Evolutionary conservation across 2,797 vertebrate genomes (phyloP).

Genomic region (Merluccius polli): DNA sequence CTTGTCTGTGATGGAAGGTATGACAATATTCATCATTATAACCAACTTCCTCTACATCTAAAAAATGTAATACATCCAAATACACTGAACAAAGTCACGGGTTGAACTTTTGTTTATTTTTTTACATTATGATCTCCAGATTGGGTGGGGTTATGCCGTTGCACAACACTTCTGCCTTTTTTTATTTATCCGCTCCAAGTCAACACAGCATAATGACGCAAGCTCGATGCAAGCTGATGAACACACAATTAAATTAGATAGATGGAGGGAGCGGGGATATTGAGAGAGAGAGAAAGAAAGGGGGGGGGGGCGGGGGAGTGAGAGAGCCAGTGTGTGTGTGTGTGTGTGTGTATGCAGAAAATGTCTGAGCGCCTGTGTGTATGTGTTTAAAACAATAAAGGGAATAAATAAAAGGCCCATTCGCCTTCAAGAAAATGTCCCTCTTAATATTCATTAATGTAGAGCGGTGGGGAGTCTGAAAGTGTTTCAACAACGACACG

Average conservation of each 20-base stretch:
- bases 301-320: not conserved
- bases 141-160: constrained; percentile 21
- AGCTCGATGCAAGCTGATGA: constrained; percentile 38
- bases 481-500: constrained; percentile 48
- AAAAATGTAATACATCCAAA: not conserved
- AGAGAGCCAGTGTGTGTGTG: not conserved
- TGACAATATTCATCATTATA: not conserved
- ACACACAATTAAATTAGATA: constrained; percentile 33
- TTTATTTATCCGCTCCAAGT: constrained; percentile 32
- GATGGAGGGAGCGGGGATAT: constrained; percentile 9
- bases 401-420: constrained; percentile 61
- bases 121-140: not conserved
- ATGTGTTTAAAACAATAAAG: constrained; percentile 60
- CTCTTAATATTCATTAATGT: constrained; percentile 68
- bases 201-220: constrained; percentile 43
- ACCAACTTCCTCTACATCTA: not conserved
- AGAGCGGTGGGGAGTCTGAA: constrained; percentile 52
- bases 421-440: constrained; percentile 66
- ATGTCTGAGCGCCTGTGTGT: not conserved
- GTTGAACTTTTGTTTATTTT: not conserved
- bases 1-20: not conserved
- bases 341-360: constrained; percentile 4
- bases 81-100: not conserved
- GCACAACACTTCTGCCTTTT: constrained; percentile 24
- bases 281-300: constrained; percentile 17